phyloP scores from a whole-genome alignment of 2,888 invertebrate genomes.

The Caenorhabditis japonica region DNA sequence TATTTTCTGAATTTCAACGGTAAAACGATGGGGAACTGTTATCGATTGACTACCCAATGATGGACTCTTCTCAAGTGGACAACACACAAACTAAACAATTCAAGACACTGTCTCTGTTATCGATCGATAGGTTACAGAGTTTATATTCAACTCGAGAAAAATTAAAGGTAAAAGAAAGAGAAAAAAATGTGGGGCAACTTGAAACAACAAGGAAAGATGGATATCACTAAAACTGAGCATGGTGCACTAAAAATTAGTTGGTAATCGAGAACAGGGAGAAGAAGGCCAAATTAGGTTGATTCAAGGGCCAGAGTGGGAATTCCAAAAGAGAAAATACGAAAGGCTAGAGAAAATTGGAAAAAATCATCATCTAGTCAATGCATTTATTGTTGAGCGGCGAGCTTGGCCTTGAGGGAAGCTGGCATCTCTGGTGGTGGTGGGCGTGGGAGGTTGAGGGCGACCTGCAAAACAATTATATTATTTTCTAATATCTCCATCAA shows the following conservation, averaged over 20 bases:
- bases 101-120: neutral
- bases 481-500: constrained; percentile 20
- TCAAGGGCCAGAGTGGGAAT: neutral
- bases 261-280: constrained; percentile 13
- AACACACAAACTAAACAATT: constrained; percentile 23
- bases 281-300: constrained; percentile 20
- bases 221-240: constrained; percentile 40
- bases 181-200: constrained; percentile 25
- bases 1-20: constrained; percentile 31
- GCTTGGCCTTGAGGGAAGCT: constrained; percentile 87
- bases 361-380: constrained; percentile 28
- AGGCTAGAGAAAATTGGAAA: constrained; percentile 10
- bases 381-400: constrained; percentile 76
- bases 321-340: constrained; percentile 18
- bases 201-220: constrained; percentile 24
- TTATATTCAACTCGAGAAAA: neutral
- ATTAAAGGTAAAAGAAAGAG: constrained; percentile 4
- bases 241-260: constrained; percentile 31
- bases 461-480: constrained; percentile 43
- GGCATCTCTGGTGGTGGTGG: constrained; percentile 98
- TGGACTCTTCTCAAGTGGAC: constrained; percentile 15
- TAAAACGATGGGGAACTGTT: constrained; percentile 34
- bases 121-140: constrained; percentile 11
- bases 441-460: constrained; percentile 85
- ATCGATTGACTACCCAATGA: constrained; percentile 33